Evolutionary conservation across 2,797 vertebrate genomes (phyloP).

Genomic region (Enteromius trimaculatus): DNA sequence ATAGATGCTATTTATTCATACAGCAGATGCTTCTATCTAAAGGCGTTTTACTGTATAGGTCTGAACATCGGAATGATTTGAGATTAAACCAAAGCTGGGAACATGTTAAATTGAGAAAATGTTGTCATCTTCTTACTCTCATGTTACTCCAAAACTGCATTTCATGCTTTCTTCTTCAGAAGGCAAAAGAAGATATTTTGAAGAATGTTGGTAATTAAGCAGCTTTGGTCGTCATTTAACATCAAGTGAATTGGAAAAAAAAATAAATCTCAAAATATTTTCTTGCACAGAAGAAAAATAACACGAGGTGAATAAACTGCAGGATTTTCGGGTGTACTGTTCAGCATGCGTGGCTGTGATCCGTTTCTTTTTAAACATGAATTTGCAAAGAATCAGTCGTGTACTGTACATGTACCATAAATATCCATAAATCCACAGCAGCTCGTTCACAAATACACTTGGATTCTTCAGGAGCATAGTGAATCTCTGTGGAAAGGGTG

Average conservation of each 20-base stretch:
- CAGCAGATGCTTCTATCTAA: constrained; percentile 36
- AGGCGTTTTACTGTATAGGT: neutral
- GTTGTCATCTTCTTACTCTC: neutral
- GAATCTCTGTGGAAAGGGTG: neutral
- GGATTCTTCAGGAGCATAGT: neutral
- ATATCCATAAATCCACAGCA: neutral
- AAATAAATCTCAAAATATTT: neutral
- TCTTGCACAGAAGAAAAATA: neutral
- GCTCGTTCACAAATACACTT: constrained; percentile 11
- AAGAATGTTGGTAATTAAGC: neutral
- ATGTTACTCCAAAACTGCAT: neutral
- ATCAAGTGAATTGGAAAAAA: neutral
- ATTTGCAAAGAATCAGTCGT: neutral
- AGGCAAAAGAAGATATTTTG: neutral
- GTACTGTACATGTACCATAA: neutral
- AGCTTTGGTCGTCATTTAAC: neutral
- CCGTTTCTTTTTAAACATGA: neutral
- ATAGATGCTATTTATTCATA: constrained; percentile 32
- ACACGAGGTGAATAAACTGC: neutral
- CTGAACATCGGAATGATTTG: neutral
- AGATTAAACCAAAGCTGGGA: neutral
- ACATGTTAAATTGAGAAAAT: neutral
- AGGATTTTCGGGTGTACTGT: neutral
- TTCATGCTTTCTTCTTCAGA: neutral
- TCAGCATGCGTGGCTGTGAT: neutral